These are phyloP conservation scores for Tetramorium simillimum DNA, from an alignment of 1,140 invertebrate genomes.

Conservation along the genomic window DNA sequence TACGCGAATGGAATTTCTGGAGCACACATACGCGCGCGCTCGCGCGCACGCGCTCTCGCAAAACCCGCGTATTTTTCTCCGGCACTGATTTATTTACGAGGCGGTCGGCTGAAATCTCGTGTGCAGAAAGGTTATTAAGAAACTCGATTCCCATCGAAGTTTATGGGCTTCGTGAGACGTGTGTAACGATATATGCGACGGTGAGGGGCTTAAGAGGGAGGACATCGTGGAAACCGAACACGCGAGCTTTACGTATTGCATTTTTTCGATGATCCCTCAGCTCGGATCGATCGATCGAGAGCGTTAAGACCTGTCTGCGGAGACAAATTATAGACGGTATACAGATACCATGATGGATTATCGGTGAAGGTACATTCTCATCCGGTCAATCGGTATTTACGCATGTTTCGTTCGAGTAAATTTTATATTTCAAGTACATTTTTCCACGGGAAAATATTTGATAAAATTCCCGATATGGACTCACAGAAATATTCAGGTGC, in stretches of 20 bases:
- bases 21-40: background rate
- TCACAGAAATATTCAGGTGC: background rate
- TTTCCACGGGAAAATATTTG: constrained; percentile 3
- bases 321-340: constrained; percentile 34
- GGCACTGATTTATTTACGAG: constrained; percentile 61
- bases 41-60: background rate
- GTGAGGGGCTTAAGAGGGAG: constrained; percentile 15
- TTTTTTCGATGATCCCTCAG: constrained; percentile 25
- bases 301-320: background rate
- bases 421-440: constrained; percentile 9
- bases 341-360: constrained; percentile 12
- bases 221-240: constrained; percentile 46
- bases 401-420: background rate
- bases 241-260: constrained; percentile 38
- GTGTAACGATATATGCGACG: constrained; percentile 35
- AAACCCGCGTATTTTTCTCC: constrained; percentile 25
- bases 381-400: constrained; percentile 16
- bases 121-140: constrained; percentile 61
- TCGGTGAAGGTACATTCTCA: constrained; percentile 13
- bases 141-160: constrained; percentile 64
- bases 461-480: background rate
- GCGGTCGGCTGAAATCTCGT: constrained; percentile 49
- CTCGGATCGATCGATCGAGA: constrained; percentile 15
- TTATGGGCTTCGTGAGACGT: constrained; percentile 63
- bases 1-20: constrained; percentile 46